A percentile compares a stretch with the other conserved stretches of the same genome.
Conservation (phyloP, 2,113 vertebrate genomes). For the Seriola aureovittata region DNA sequence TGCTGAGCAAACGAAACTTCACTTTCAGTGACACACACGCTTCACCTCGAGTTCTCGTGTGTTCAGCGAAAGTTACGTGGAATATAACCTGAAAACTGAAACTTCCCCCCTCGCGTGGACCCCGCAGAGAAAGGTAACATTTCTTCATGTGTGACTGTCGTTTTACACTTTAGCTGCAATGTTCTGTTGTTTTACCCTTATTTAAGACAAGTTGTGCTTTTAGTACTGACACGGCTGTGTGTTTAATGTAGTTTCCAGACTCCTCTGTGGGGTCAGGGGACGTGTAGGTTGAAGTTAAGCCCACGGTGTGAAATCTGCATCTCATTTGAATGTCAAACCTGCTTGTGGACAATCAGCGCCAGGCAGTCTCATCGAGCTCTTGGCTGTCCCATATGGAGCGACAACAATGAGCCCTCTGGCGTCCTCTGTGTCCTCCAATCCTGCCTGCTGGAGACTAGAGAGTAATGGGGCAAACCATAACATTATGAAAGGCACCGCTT, state of each 20-base stretch:
- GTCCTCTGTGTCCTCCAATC: constrained; percentile 13
- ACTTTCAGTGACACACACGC: no score
- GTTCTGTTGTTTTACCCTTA: background rate
- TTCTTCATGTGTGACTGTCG: background rate
- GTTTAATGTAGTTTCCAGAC: background rate
- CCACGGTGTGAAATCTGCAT: constrained; percentile 64
- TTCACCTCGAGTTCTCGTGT: background rate
- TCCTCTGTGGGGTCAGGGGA: background rate
- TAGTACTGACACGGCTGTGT: background rate
- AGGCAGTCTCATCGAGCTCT: constrained; percentile 12
- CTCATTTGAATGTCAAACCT: constrained; percentile 74
- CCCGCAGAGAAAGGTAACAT: constrained; percentile 57
- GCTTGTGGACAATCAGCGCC: constrained; percentile 48
- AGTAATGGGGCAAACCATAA: no score
- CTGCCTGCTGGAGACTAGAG: background rate
- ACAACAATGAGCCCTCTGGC: constrained; percentile 39
- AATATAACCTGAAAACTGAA: constrained; percentile 22
- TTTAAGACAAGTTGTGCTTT: fast-evolving
- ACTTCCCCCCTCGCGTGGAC: constrained; percentile 12
- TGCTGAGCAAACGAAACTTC: constrained; percentile 1
- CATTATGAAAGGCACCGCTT: background rate
- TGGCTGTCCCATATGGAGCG: constrained; percentile 49
- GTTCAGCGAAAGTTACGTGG: constrained; percentile 39
- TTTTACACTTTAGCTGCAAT: background rate
- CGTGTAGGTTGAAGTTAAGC: background rate